Conservation (phyloP, 2,797 vertebrate species). For the Rhynchonycteris naso region DNA sequence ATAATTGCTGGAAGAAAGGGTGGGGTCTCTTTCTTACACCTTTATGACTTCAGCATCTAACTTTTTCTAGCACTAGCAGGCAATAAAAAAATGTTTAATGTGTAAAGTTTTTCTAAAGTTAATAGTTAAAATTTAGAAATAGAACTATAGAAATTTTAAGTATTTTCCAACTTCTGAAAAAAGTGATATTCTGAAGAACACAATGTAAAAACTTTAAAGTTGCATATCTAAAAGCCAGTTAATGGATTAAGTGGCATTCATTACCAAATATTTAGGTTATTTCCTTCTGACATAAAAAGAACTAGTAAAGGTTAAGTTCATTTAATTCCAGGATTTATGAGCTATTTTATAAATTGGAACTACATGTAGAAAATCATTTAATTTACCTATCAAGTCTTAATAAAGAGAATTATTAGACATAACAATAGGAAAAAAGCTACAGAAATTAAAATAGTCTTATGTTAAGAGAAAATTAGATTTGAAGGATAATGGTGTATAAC, state of each 20-base stretch:
- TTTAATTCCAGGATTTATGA: slow-evolving; percentile 9
- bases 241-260: slow-evolving; percentile 5
- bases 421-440: not conserved
- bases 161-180: slow-evolving; percentile 49
- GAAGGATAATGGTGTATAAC: not conserved
- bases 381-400: slow-evolving; percentile 15
- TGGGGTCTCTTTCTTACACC: not conserved
- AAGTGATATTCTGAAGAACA: slow-evolving; percentile 43
- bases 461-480: slow-evolving; percentile 43
- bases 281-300: slow-evolving; percentile 20
- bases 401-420: slow-evolving; percentile 12
- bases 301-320: slow-evolving; percentile 19
- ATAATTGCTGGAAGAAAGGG: not conserved
- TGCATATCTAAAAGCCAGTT: not conserved
- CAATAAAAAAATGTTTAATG: not conserved
- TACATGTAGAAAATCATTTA: slow-evolving; percentile 23
- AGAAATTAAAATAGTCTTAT: slow-evolving; percentile 38
- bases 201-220: not conserved
- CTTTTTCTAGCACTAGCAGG: not conserved
- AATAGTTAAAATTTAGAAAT: slow-evolving; percentile 43
- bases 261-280: not conserved
- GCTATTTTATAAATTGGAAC: slow-evolving; percentile 28
- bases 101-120: slow-evolving; percentile 38
- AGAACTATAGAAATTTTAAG: slow-evolving; percentile 13
- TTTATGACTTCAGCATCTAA: not conserved